These are phyloP conservation scores for Leptocoma aspasia DNA, from an alignment of 2,113 vertebrate genomes.

Conservation along the genomic window DNA sequence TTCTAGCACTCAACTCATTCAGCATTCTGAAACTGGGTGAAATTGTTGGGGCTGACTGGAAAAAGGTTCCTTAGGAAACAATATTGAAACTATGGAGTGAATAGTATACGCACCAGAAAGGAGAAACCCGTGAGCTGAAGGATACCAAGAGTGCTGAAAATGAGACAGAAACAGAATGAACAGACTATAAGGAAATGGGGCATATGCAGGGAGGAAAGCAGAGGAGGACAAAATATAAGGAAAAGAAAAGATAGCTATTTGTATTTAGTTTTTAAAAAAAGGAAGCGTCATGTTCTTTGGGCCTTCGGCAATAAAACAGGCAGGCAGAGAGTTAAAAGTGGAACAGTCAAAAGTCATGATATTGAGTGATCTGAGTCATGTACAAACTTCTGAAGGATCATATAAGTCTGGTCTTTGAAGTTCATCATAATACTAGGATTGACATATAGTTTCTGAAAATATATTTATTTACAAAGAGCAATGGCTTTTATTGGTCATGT, in stretches of 20 bases:
- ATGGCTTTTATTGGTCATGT: not conserved
- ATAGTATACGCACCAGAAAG: not conserved
- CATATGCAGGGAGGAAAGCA: not conserved
- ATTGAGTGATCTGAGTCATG: not conserved
- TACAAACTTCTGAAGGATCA: not conserved
- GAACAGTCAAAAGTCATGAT: not conserved
- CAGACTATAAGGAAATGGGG: not conserved
- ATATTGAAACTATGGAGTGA: not conserved
- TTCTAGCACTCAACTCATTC: not conserved
- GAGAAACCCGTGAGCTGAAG: not conserved
- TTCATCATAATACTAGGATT: not conserved
- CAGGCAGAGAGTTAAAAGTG: not conserved
- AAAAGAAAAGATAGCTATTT: not conserved
- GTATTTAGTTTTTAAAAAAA: not conserved
- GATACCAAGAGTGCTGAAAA: not conserved
- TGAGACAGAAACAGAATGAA: not conserved
- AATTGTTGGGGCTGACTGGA: not conserved
- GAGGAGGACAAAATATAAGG: not conserved
- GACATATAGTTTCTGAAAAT: not conserved
- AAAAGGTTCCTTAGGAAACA: not conserved
- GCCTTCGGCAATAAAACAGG: not conserved
- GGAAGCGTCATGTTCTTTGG: accelerated
- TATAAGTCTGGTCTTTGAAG: not conserved
- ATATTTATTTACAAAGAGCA: not conserved
- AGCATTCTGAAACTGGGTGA: not conserved